These are phyloP conservation scores for Mycteria americana DNA, from an alignment of 2,797 vertebrate genomes.

Conservation along the genomic window DNA sequence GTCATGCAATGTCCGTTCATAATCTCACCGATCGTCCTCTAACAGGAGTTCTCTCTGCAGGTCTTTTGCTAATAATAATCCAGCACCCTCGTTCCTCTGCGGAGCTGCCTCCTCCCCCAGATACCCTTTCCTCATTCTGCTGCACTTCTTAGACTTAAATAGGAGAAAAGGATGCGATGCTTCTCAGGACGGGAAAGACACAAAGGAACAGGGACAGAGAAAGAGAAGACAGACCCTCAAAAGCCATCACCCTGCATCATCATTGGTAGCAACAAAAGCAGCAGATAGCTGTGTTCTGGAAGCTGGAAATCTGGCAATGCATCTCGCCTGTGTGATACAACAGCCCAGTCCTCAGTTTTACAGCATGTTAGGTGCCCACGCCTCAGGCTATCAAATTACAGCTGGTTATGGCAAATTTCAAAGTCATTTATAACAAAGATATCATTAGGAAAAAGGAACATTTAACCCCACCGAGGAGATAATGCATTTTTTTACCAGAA, in stretches of 20 bases:
- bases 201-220: neutral
- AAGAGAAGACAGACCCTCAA: neutral
- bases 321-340: fast-evolving
- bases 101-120: neutral
- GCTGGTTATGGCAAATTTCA: neutral
- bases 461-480: neutral
- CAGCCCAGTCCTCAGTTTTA: neutral
- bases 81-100: neutral
- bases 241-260: neutral
- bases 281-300: neutral
- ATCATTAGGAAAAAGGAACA: neutral
- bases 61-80: neutral
- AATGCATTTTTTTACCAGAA: neutral
- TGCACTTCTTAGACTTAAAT: neutral
- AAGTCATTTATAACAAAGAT: neutral
- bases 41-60: neutral
- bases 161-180: neutral
- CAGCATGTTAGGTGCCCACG: fast-evolving
- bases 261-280: neutral
- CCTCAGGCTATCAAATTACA: neutral
- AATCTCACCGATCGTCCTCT: neutral
- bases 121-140: neutral
- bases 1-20: neutral
- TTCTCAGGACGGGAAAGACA: neutral
- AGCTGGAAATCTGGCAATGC: neutral